Base-by-base conservation (phyloP, 1,140 invertebrate species). In the Panulirus ornatus region DNA sequence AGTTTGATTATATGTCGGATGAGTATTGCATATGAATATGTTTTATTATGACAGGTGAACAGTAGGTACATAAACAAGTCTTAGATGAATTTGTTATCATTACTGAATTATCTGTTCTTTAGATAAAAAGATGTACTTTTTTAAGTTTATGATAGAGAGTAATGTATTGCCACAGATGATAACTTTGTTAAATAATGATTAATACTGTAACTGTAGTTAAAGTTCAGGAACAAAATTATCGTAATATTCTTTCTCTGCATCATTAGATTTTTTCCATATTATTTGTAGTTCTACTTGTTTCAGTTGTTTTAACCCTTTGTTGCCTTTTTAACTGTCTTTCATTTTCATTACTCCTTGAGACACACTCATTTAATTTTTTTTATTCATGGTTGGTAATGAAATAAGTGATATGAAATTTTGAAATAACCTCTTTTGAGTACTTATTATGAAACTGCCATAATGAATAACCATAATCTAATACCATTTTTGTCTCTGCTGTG, bases 401-500 rank as follows among this genome's bases (percentile, higher is more conserved):
- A 19, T 58, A 19, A 58, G 22, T 22, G 30, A 27, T 40, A n/a
- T 38, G 71, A 40, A 42, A 34, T n/a, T 40, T 0, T 79, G 76
- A 47, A 34, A 47, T 44, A n/a, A 30, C 44, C 44, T 38, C 34
- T 82, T 34, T 38, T 34, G n/a, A n/a, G n/a, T n/a, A n/a, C n/a
- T 38, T 54, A 51, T 8, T 36, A 63, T n/a, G 27, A 38, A 2
- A n/a, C 0, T 82, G 30, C n/a, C 2, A n/a, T 9, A 19, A 14
- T 66, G n/a, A 40, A 22, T 66, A 38, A 34, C 47, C 58, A 40
- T 44, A 44, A 44, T 22, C 30, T 73, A 73, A 83, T 88, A 51
- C 38, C 22, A 66, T 63, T 40, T 71, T 73, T 36, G 82, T 89
- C 34, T 88, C n/a, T 70, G 42, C 51, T 83, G n/a, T 71, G 36